Percentiles rank a stretch among this genome's conserved stretches.
Evolutionary conservation across 2,888 invertebrate species (phyloP).

Genomic region (Xanthorhoe spadicearia): DNA sequence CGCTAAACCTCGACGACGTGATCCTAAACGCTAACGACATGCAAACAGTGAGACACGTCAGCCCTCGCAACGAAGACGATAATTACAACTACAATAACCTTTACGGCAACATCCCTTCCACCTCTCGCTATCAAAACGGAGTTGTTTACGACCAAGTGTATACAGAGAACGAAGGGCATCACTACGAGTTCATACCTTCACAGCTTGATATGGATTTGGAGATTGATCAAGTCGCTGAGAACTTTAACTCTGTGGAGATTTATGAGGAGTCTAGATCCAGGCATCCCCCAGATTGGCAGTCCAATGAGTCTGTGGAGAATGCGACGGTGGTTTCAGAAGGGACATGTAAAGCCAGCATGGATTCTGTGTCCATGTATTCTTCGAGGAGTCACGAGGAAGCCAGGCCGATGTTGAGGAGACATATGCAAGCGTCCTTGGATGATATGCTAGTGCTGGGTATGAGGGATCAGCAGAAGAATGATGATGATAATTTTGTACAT

Average conservation of each 20-base stretch:
- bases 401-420: slow-evolving; percentile 61
- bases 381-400: slow-evolving; percentile 84
- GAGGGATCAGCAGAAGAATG: slow-evolving; percentile 57
- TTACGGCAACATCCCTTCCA: slow-evolving; percentile 69
- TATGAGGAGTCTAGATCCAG: slow-evolving; percentile 67
- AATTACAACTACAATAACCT: slow-evolving; percentile 79
- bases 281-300: slow-evolving; percentile 63
- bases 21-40: slow-evolving; percentile 71
- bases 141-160: slow-evolving; percentile 77
- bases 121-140: slow-evolving; percentile 65
- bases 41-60: slow-evolving; percentile 63
- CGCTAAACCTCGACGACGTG: slow-evolving; percentile 74
- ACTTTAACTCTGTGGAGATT: slow-evolving; percentile 76
- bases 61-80: slow-evolving; percentile 72
- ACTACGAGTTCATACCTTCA: slow-evolving; percentile 72
- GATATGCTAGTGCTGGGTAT: slow-evolving; percentile 84
- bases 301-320: slow-evolving; percentile 83
- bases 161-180: slow-evolving; percentile 73
- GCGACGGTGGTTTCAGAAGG: slow-evolving; percentile 77
- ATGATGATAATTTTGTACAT: slow-evolving; percentile 77
- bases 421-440: slow-evolving; percentile 83
- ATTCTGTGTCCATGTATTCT: slow-evolving; percentile 85
- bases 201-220: slow-evolving; percentile 66
- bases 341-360: slow-evolving; percentile 72
- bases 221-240: slow-evolving; percentile 66